Evolutionary conservation across 2,888 invertebrate genomes (phyloP), one percentile per base, ranked within the genome.

Genomic region (Lucinisca nassula): DNA sequence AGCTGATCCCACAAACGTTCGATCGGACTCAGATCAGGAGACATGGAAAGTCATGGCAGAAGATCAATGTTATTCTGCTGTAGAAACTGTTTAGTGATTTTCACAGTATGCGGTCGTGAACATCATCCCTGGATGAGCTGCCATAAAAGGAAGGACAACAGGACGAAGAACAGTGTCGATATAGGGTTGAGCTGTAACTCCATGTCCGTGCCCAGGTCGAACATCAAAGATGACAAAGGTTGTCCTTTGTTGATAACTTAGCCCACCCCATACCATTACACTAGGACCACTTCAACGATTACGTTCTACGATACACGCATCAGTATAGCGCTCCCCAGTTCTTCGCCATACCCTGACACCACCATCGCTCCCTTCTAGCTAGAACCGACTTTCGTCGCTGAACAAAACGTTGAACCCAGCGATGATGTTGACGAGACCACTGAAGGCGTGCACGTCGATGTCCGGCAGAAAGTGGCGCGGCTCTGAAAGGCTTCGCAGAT

Each of bases 51-150:
- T 80, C 80, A 84, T 21, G 55, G 75, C 14, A 84, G 75, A 0
- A 55, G 37, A 17, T 61, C 45, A 17, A 75, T 67, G 76, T 79
- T 84, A 55, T 79, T 51, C 10, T 79, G 17, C 6, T 45, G 21
- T 27, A 79, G 73, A 51, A 79, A 78, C n/a, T 82, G 72, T 8
- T 8, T 32, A 35, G 49, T 67, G 30, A 79, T 32, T 14, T 75
- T 32, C n/a, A 74, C 80, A 61, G 76, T 70, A 55, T 84, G 80
- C 4, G 73, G 85, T 32, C 82, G 24, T 37, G 84, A 86, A 86
- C 14, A 58, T 38, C 17, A 21, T 24, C 30, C 32, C 32, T 24
- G n/a, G 8, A 24, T 74, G 37, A 61, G 21, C 49, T 4, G n/a
- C 30, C 38, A 82, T 45, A 30, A 78, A 55, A 10, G 77, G 82